Percentiles rank a stretch among this genome's conserved stretches.
These are phyloP conservation scores for Takifugu rubripes DNA, from an alignment of 2,797 vertebrate species.

Conservation along the genomic window DNA sequence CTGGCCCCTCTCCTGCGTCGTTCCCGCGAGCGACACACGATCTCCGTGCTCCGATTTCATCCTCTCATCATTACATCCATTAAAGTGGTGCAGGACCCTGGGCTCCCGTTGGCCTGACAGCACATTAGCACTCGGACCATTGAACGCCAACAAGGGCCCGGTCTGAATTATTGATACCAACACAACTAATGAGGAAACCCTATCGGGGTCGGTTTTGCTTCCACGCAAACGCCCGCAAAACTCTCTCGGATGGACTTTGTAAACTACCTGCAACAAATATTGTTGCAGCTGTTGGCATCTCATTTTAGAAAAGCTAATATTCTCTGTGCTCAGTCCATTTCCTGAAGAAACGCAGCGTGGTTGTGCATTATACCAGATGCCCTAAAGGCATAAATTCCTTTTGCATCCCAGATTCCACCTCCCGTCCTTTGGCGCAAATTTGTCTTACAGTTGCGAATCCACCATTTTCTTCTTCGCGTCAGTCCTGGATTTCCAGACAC, in stretches of 20 bases:
- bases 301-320: slow-evolving; percentile 41
- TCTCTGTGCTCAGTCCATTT: slow-evolving; percentile 20
- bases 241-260: neutral
- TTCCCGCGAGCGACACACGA: slow-evolving; percentile 70
- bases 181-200: slow-evolving; percentile 85
- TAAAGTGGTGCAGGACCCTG: slow-evolving; percentile 76
- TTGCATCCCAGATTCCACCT: neutral
- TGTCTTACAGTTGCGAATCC: neutral
- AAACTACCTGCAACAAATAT: neutral
- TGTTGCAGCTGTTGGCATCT: slow-evolving; percentile 26
- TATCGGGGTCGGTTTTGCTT: slow-evolving; percentile 64
- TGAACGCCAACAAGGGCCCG: slow-evolving; percentile 80
- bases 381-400: slow-evolving; percentile 19
- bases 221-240: slow-evolving; percentile 52
- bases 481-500: slow-evolving; percentile 1
- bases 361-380: slow-evolving; percentile 11
- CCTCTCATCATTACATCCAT: slow-evolving; percentile 88
- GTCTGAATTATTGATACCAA: slow-evolving; percentile 85
- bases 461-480: neutral
- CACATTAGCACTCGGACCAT: slow-evolving; percentile 85
- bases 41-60: slow-evolving; percentile 78
- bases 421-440: too few relatives aligned
- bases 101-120: slow-evolving; percentile 75
- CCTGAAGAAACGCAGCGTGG: slow-evolving; percentile 11
- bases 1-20: slow-evolving; percentile 22